Base-by-base conservation (phyloP, 2,888 invertebrate genomes). In the Meliscaeva auricollis region DNA sequence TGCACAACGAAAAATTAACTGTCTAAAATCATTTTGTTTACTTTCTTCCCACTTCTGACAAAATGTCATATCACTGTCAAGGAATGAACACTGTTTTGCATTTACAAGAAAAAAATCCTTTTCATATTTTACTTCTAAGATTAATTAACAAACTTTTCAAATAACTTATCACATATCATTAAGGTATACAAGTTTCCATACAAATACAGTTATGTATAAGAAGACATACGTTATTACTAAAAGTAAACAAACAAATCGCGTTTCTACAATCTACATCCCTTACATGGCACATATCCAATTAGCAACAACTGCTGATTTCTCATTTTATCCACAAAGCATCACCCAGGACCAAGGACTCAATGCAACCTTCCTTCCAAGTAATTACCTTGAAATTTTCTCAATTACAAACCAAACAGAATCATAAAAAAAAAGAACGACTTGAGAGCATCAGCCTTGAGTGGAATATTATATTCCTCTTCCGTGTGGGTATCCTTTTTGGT, bases 311-410 rank as follows among this genome's bases (percentile, higher is more conserved):
- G 38, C 35, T 46, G 73, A 74, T 50, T 44, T 70, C 54, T 48
- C 48, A 26, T 50, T 22, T 44, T 38, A 44, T 50, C 48, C 26
- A 60, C 35, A 38, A 38, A 38, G 13, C 11, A 13, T 3, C 11
- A 11, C 35, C 3, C 32, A 62, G 26, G n/a, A 54, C 8, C 58
- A 35, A 9, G 5, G 38, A 13, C 9, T 32, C 7, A 9, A 13
- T 60, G 50, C 80, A 84, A 75, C 80, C 66, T 73, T 76, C 56
- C 74, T 76, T 76, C 62, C 74, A 81, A 81, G 85, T 85, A 81
- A 85, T 85, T 85, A 85, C 85, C 85, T 85, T 85, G 85, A 85
- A 81, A 85, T 77, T 76, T 68, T 85, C 81, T 85, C 81, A 85
- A 85, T 81, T 68, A 77, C 76, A 85, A 81, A 64, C 48, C 58